Evolutionary conservation across 1,140 invertebrate species (phyloP).

Genomic region (Aphelenchoides avenae): DNA sequence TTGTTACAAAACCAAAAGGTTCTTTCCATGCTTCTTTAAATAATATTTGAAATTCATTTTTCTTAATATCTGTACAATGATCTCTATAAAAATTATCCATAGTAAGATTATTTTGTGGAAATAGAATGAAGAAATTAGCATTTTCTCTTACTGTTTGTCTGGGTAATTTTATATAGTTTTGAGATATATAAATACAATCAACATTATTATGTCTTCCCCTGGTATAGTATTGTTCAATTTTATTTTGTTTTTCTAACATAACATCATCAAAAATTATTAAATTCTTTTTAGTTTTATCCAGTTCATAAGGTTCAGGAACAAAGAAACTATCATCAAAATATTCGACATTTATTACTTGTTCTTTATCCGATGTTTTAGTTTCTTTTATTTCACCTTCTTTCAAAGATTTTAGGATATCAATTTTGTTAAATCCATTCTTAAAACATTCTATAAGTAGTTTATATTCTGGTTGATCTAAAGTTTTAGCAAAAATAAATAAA

Average conservation of each 20-base stretch:
- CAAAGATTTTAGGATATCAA: slow-evolving; percentile 33
- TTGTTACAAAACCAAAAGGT: slow-evolving; percentile 28
- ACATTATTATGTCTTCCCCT: slow-evolving; percentile 38
- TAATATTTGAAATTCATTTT: slow-evolving; percentile 26
- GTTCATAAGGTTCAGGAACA: slow-evolving; percentile 31
- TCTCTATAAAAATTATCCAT: slow-evolving; percentile 32
- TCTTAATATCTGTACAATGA: slow-evolving; percentile 26
- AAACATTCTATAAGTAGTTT: slow-evolving; percentile 36
- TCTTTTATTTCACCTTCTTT: slow-evolving; percentile 21
- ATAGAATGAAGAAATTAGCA: slow-evolving; percentile 39
- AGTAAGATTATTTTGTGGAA: slow-evolving; percentile 27
- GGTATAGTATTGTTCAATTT: slow-evolving; percentile 38
- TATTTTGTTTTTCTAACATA: slow-evolving; percentile 42
- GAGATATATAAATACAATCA: slow-evolving; percentile 38
- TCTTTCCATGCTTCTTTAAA: slow-evolving; percentile 18
- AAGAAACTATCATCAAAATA: slow-evolving; percentile 28
- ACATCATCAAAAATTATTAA: slow-evolving; percentile 37
- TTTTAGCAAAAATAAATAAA: slow-evolving; percentile 40
- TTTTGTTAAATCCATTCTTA: slow-evolving; percentile 30
- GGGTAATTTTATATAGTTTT: slow-evolving; percentile 33
- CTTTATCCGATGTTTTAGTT: slow-evolving; percentile 19
- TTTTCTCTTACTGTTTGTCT: slow-evolving; percentile 40
- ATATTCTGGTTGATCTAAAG: slow-evolving; percentile 36
- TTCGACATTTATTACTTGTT: slow-evolving; percentile 7
- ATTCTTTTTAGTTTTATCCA: slow-evolving; percentile 32